Evolutionary conservation across 2,888 invertebrate genomes (phyloP).

Genomic region (Ditylenchus weischeri): DNA sequence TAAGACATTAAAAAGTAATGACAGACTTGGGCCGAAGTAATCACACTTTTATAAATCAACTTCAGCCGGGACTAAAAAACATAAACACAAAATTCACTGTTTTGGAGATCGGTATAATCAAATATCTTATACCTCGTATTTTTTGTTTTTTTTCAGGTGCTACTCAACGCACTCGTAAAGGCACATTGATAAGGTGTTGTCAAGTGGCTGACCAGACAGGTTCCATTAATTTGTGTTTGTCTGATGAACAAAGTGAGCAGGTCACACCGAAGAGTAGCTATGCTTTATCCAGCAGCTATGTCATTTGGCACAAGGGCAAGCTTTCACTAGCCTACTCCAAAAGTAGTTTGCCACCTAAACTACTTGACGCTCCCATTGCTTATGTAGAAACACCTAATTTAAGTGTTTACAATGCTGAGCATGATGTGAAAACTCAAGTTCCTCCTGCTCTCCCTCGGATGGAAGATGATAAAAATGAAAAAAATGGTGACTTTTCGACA

Average conservation of each 20-base stretch:
- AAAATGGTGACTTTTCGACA: not conserved
- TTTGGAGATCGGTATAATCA: conserved; percentile 77
- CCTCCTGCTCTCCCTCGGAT: too few relatives aligned
- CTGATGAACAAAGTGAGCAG: conserved; percentile 92
- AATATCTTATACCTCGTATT: not conserved
- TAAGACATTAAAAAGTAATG: too few relatives aligned
- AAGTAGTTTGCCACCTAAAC: conserved; percentile 9
- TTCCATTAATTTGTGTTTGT: conserved; percentile 86
- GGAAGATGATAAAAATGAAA: not conserved
- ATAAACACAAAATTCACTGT: conserved; percentile 88
- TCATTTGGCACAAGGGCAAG: conserved; percentile 75
- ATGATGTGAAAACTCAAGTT: conserved; percentile 1
- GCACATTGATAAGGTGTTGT: conserved; percentile 87
- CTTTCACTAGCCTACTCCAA: conserved; percentile 49
- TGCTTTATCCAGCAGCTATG: conserved; percentile 60
- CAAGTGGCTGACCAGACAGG: conserved; percentile 82
- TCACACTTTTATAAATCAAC: conserved; percentile 72
- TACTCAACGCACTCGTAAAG: conserved; percentile 78
- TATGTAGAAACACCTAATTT: conserved; percentile 91
- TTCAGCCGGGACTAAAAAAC: conserved; percentile 86
- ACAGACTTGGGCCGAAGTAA: not conserved
- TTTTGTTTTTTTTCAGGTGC: conserved; percentile 58
- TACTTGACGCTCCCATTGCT: conserved; percentile 76
- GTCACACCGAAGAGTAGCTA: conserved; percentile 67
- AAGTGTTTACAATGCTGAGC: conserved; percentile 79